phyloP scores from a whole-genome alignment of 1,140 invertebrate species.

The Ylistrum balloti region DNA sequence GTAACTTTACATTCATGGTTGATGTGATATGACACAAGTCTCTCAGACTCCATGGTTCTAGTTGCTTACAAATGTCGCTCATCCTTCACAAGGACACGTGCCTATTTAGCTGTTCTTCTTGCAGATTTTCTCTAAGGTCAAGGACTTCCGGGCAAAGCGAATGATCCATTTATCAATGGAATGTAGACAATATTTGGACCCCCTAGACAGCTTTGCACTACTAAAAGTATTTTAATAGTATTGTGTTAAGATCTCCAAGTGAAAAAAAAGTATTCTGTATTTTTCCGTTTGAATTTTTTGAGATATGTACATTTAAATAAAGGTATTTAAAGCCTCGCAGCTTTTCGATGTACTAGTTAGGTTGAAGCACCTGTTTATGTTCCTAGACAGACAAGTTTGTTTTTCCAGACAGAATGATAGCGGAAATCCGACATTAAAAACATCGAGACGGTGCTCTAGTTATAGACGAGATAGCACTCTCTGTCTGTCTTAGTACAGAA shows the following conservation, averaged over 20 bases:
- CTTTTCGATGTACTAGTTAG: not conserved
- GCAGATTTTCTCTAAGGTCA: not conserved
- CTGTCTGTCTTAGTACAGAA: not conserved
- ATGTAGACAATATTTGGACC: not conserved
- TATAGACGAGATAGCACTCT: not conserved
- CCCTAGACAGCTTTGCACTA: not conserved
- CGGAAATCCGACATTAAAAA: constrained; percentile 6
- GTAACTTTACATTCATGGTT: too few species aligned
- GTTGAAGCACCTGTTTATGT: not conserved
- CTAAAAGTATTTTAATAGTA: constrained; percentile 34
- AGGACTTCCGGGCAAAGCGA: not conserved
- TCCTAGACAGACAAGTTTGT: constrained; percentile 25
- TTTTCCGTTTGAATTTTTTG: not conserved
- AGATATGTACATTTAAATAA: constrained; percentile 1
- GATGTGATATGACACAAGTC: too few species aligned
- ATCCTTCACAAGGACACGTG: too few species aligned
- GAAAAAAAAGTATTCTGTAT: not conserved
- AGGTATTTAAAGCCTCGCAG: constrained; percentile 17
- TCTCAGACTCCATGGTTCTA: too few species aligned
- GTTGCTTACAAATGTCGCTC: too few species aligned
- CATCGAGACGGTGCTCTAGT: not conserved
- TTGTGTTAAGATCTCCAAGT: not conserved
- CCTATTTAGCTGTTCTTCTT: too few species aligned
- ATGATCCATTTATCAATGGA: not conserved
- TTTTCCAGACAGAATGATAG: constrained; percentile 25